Evolutionary conservation across 2,113 vertebrate species (phyloP), one percentile per base, ranked within the genome.

Genomic region (Lates calcarifer): DNA sequence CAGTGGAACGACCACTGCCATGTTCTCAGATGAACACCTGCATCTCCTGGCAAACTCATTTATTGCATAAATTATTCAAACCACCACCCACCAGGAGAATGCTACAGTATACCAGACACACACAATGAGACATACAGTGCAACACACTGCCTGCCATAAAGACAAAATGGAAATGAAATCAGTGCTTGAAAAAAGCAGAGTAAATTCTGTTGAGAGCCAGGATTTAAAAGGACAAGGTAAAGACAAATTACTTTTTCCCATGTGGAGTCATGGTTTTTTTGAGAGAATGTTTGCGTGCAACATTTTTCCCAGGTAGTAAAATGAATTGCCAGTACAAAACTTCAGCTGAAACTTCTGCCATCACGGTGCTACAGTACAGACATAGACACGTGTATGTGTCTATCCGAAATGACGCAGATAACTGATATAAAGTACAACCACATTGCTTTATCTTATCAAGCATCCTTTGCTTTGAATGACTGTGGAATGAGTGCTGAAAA

Each of bases 51-150:
- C 82, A 85, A 90, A 93, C 81, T 86, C 84, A 90, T 88, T 92
- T 91, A 82, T 89, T 82, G 80, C 81, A 87, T 94, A 74, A 93
- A 94, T 94, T 88, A 94, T 93, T 94, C 88, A 93, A 75, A 75
- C 58, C 28, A 22, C 63, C 82, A 41, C 62, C 82, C 75, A 83
- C 49, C 24, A 72, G 57, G 57, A 82, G 74, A 70, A 31, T 3
- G 12, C 68, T 68, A 79, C 65, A 81, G 64, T 79, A 68, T 15
- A 73, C 26, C 67, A 79, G 68, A 74, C 63, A 68, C 57, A 72
- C 78, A 76, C 69, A 82, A 77, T 58, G 67, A 73, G 28, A 56
- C 39, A 22, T 41, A 67, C 60, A 84, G 62, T 56, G 69, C 65
- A 29, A 29, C 18, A 56, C 17, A 47, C 24, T 17, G 18, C 17